Base-by-base conservation (phyloP, 2,113 vertebrate genomes). In the Gymnobelideus leadbeateri region DNA sequence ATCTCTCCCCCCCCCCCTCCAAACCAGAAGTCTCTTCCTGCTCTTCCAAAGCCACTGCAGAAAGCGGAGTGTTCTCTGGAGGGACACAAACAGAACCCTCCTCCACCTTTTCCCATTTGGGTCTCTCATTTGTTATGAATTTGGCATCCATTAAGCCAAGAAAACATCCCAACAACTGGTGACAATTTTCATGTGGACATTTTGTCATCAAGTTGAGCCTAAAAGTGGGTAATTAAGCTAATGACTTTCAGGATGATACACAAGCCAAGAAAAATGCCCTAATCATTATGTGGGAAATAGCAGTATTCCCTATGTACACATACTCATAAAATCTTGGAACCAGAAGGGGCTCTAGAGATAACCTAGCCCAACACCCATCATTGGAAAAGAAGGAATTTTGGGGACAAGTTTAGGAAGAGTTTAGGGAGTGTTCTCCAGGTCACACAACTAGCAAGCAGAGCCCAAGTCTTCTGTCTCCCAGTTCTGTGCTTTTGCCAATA, bases 171-270 rank as follows among this genome's bases (percentile, higher is more conserved):
- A n/a, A 50, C 49, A 0, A 89, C 24, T 90, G 46, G 93, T 77
- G 28, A 92, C 91, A 97, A 90, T 47, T 90, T 89, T 94, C 49
- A 26, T 94, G 93, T 91, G 94, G 93, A 94, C 24, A 8, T 61
- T 93, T 96, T 94, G 37, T 90, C 51, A 54, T 94, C 55, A 89
- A 92, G 51, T 92, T 92, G 84, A 93, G 68, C 49, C 93, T 91
- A 52, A 96, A 91, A 54, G 50, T 52, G 95, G 68, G 19, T 28
- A 89, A 50, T 96, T 93, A 92, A 94, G 49, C 5, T 94, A 96
- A 96, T 97, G 97, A 94, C 90, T 95, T 96, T 97, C 89, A 95
- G 90, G 49, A 61, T 94, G 61, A 92, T 50, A 97, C 46, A 93
- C 93, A 51, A 89, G 50, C 49, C 23, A 89, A 51, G 10, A 61